Base-by-base conservation (phyloP, 92 coral and sea anemone genomes). In the Muricea muricata region DNA sequence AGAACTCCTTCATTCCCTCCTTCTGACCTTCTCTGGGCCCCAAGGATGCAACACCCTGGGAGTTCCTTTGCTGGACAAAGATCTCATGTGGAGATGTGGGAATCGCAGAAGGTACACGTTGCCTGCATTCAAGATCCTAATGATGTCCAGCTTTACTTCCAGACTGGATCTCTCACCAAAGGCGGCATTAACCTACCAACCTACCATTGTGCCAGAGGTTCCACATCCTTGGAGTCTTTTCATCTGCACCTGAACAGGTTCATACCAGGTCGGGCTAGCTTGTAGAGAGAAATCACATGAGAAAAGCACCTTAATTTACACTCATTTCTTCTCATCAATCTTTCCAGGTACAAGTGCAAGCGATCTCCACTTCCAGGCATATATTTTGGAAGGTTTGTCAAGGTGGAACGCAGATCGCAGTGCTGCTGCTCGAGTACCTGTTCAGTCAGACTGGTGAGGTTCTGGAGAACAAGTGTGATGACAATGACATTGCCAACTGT, bases 301-400 rank as follows among this genome's bases (percentile, higher is more conserved):
- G 42, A 37, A 37, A 37, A 37, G 5, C 42, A 37, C 42, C 42
- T 37, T 37, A 50, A 7, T 30, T 4, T 50, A 52, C 17, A 29
- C 6, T 29, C 15, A 50, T 7, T 46, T 7, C 55, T 55, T 39
- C 21, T 11, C 48, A 56, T 7, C 33, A 11, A 77, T 56, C 50
- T 65, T 46, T 78, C 68, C 18, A 86, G 91, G 95, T 13, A 86
- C 91, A 6, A 81, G 86, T 56, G 93, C 91, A 10, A 91, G 86
- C 72, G 89, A 70, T 42, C 29, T 85, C 47, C 97, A 93, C 32
- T 90, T 93, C 67, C 97, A 93, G 75, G 97, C 93, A 0, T 93
- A 90, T 54, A 72, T 92, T 70, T 55, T 89, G 37, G 91, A 92
- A 3, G 93, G 93, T 30, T 46, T 89, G 15, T 0, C 28, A 7